Conservation (phyloP, 1,140 invertebrate genomes). For the Archivesica marissinica region DNA sequence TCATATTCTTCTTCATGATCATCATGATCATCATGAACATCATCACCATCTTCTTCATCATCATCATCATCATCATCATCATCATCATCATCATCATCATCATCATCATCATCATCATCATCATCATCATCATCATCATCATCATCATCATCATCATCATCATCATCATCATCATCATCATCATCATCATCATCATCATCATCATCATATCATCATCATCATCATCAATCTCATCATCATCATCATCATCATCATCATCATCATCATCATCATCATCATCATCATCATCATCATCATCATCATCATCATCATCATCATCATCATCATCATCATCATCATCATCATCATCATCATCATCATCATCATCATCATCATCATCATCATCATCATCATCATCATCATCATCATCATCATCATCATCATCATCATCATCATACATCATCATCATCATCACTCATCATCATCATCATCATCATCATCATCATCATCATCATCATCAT, state of each 20-base stretch:
- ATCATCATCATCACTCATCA: too few species aligned
- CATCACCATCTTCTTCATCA: neutral
- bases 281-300: constrained; percentile 3
- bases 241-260: neutral
- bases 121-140: neutral
- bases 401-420: too few species aligned
- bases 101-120: neutral
- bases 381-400: neutral
- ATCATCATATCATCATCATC: too few species aligned
- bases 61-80: constrained; percentile 25
- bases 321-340: constrained; percentile 2
- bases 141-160: neutral
- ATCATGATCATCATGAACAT: constrained; percentile 21
- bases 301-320: constrained; percentile 1
- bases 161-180: neutral
- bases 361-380: constrained; percentile 2
- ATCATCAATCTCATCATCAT: neutral
- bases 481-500: neutral
- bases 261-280: neutral
- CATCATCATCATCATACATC: too few species aligned
- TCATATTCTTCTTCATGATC: too few species aligned
- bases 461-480: neutral
- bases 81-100: constrained; percentile 25
- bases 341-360: neutral
- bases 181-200: too few species aligned